A percentile compares a stretch with the other conserved stretches of the same genome.
Evolutionary conservation across 2,113 vertebrate genomes (phyloP).

Genomic region (Tor tambroides): DNA sequence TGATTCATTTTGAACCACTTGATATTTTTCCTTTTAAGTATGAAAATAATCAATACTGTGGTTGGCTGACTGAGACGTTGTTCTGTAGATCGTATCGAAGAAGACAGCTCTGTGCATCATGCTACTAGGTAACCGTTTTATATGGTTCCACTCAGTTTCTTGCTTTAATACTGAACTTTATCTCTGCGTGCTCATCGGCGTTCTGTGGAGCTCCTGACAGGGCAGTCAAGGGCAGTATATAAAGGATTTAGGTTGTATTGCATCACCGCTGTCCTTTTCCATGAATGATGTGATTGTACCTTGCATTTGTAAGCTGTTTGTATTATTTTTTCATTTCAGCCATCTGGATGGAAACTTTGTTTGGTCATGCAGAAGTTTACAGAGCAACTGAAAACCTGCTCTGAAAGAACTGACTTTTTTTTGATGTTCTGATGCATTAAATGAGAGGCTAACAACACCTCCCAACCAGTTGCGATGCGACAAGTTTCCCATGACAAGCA

Average conservation of each 20-base stretch:
- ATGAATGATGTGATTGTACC: neutral
- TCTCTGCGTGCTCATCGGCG: neutral
- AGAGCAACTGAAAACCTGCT: constrained; percentile 10
- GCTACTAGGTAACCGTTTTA: neutral
- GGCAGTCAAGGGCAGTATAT: neutral
- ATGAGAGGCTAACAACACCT: neutral
- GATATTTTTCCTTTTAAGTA: neutral
- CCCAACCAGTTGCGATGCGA: neutral
- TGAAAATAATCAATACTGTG: constrained; percentile 18
- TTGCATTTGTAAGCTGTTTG: constrained; percentile 15
- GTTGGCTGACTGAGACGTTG: constrained; percentile 26
- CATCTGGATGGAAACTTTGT: constrained; percentile 36
- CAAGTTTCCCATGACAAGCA: neutral
- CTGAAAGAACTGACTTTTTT: neutral
- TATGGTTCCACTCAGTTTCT: constrained; percentile 10
- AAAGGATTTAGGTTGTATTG: constrained; percentile 19
- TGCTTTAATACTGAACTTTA: constrained; percentile 9
- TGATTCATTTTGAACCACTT: neutral
- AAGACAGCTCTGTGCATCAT: neutral
- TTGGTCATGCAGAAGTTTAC: neutral
- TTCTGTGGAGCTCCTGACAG: constrained; percentile 14
- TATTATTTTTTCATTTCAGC: neutral
- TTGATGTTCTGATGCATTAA: neutral
- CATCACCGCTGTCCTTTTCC: neutral
- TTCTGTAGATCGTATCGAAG: neutral